Evolutionary conservation across 2,113 vertebrate species (phyloP), one percentile per base, ranked within the genome.

Genomic region (Leucoraja erinaceus): DNA sequence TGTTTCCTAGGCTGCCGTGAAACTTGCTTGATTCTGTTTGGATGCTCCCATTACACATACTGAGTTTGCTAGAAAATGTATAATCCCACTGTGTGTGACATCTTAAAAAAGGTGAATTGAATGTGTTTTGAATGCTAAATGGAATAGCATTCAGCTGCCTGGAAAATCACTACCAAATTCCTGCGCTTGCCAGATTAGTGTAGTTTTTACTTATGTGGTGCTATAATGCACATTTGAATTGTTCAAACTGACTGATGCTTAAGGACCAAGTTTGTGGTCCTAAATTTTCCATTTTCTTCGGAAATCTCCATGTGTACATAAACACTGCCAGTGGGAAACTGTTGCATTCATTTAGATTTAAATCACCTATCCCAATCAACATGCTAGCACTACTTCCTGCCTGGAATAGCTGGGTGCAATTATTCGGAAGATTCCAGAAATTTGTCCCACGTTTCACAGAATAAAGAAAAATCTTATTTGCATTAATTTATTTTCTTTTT

Each of bases 401-500:
- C 38, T 47, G 18, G 78, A 81, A 81, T 0, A 47, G 18, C 38
- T 16, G 18, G 38, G 47, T 47, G 33, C 38, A 79, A 38, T 38
- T 18, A 18, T 9, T 25, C 63, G 16, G 4, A 66, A 66, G 54
- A 54, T 25, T 25, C 3, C 12, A 25, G 47, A 84, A 59, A 28
- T 59, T 84, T 61, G 3, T 84, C 25, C 54, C 47, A 56, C 56
- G 47, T 10, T 83, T 83, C 22, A 56, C 8, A 56, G 54, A 22
- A 83, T 47, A 54, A 22, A 25, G 79, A 25, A 56, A 83, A 20
- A 47, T 25, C 25, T 84, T 59, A 61, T 25, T 84, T 84, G 59
- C 56, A 93, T 94, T 94, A 94, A 95, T 94, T 93, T 93, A 93
- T 93, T 61, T 92, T 93, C 66, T 0, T 91, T 20, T 93, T 94